Evolutionary conservation across 2,888 invertebrate genomes (phyloP), one percentile per base, ranked within the genome.

Genomic region (Xestia sexstrigata): DNA sequence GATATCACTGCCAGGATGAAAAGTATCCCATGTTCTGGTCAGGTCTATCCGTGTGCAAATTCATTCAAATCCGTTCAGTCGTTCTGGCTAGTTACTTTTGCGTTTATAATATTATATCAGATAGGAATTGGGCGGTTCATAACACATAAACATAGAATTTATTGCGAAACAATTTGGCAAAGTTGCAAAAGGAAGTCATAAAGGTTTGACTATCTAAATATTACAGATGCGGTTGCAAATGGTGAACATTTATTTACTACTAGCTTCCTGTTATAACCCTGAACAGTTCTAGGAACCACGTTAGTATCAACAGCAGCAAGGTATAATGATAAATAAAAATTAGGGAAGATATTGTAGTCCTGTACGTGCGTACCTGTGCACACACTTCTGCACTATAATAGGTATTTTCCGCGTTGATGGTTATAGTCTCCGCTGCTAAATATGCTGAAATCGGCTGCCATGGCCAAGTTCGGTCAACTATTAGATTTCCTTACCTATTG

Each of bases 181-280:
- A 78, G 45, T 58, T 58, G 71, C 63, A 79, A 58, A 49, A 67
- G 84, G 74, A 81, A 79, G 62, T 49, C 55, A 30, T 79, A 73
- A 84, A 68, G 15, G 30, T 68, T 70, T 58, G 55, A 17, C 35
- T 67, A 62, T 49, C 26, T 17, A 68, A 78, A 78, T 80, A 30
- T 68, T 81, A 55, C 23, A 62, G 78, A 49, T 78, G 70, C 42
- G 55, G 78, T 78, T 68, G 35, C n/a, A 26, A 55, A 62, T 68
- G 45, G 45, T 26, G 15, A 26, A 11, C 17, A 55, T 60, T 76
- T 74, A 55, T 52, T 76, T 66, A 74, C 30, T 52, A 78, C 17
- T n/a, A 3, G 23, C 35, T 66, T 74, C 35, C 35, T 78, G n/a
- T n/a, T 26, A 62, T 30, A 47, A 65, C 69, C 81, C 9, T 81